A percentile compares a stretch with the other conserved stretches of the same genome.
Conservation (phyloP, 2,888 invertebrate species). For the Ochropleura leucogaster region DNA sequence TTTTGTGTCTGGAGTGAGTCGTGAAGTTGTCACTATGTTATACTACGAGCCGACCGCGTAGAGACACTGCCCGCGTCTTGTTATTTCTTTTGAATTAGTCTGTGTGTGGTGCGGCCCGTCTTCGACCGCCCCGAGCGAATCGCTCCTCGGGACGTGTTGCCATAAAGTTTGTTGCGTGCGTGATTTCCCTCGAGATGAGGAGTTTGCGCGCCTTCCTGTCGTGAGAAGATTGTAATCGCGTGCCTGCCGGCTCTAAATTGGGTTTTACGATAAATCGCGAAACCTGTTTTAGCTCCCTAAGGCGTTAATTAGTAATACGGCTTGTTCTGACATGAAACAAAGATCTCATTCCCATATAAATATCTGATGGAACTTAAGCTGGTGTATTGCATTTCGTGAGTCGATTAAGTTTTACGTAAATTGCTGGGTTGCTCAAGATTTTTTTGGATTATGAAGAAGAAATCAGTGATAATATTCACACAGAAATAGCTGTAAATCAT, state of each 20-base stretch:
- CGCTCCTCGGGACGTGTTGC: slow-evolving; percentile 89
- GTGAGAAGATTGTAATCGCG: slow-evolving; percentile 91
- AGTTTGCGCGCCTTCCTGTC: slow-evolving; percentile 90
- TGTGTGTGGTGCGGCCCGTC: slow-evolving; percentile 85
- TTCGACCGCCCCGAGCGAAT: slow-evolving; percentile 87
- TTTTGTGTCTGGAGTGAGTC: slow-evolving; percentile 77
- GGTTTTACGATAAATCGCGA: slow-evolving; percentile 89
- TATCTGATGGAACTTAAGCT: slow-evolving; percentile 53
- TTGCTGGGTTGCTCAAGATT: slow-evolving; percentile 13
- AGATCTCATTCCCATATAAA: slow-evolving; percentile 76
- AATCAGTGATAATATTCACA: not conserved
- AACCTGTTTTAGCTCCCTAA: slow-evolving; percentile 86
- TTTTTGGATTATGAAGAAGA: not conserved
- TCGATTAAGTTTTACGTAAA: slow-evolving; percentile 19
- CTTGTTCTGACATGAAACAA: slow-evolving; percentile 82
- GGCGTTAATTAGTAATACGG: slow-evolving; percentile 88
- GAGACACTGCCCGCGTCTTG: slow-evolving; percentile 87
- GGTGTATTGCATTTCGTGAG: slow-evolving; percentile 22
- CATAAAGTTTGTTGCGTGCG: slow-evolving; percentile 91
- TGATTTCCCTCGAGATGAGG: slow-evolving; percentile 91
- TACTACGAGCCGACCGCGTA: slow-evolving; percentile 78
- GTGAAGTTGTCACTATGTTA: slow-evolving; percentile 70
- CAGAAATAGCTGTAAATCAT: not conserved
- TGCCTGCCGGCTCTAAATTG: slow-evolving; percentile 90
- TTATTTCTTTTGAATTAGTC: slow-evolving; percentile 84